Percentiles rank a stretch among this genome's conserved stretches.
phyloP scores from a whole-genome alignment of 2,888 invertebrate species.

The Noctua pronuba region DNA sequence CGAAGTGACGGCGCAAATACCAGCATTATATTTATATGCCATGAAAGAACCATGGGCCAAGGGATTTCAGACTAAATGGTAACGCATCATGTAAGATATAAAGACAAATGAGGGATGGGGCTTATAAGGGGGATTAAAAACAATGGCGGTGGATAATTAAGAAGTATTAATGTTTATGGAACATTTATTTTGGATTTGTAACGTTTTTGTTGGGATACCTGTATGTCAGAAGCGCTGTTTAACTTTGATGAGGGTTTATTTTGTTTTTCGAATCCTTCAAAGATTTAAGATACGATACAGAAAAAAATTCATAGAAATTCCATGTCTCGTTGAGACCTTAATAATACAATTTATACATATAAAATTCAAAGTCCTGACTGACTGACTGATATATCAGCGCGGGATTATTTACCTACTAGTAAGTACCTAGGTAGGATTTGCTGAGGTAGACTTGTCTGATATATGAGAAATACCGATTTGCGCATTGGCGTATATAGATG shows the following conservation, averaged over 20 bases:
- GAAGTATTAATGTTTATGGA: conserved; percentile 40
- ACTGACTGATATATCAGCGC: too few relatives aligned
- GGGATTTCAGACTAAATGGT: conserved; percentile 25
- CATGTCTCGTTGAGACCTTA: background rate
- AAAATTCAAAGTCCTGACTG: too few relatives aligned
- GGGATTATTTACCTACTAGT: too few relatives aligned
- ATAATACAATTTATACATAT: too few relatives aligned
- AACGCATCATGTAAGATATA: conserved; percentile 28
- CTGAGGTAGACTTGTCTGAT: too few relatives aligned
- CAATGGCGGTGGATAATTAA: conserved; percentile 49
- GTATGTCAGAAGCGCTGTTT: conserved; percentile 6
- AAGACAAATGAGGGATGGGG: conserved; percentile 36
- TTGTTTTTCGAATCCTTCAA: background rate
- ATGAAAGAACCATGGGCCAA: conserved; percentile 32
- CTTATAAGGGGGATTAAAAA: conserved; percentile 25
- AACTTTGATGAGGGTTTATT: background rate
- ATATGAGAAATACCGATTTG: too few relatives aligned
- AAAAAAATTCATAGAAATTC: background rate
- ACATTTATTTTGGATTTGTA: conserved; percentile 14
- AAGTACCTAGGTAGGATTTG: too few relatives aligned
- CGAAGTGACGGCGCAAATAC: conserved; percentile 36
- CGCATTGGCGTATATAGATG: too few relatives aligned
- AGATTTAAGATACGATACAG: background rate
- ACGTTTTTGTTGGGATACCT: conserved; percentile 17
- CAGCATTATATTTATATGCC: conserved; percentile 19